These are phyloP conservation scores for Eueides isabella DNA, from an alignment of 1,140 invertebrate species.

Conservation along the genomic window DNA sequence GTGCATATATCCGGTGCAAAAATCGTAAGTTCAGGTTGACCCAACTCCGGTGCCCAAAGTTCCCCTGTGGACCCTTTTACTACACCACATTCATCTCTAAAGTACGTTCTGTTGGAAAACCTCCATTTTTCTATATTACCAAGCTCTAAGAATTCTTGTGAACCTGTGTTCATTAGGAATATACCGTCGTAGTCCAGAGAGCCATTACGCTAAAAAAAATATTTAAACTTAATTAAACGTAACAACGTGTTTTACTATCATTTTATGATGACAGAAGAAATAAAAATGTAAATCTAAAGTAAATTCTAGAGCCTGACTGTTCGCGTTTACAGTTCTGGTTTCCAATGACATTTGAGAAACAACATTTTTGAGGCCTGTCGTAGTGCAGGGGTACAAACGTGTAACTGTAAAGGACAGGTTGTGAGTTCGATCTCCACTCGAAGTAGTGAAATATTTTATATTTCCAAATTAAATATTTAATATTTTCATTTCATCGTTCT, in stretches of 20 bases:
- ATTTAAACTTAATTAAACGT: no score
- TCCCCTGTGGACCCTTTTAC: conserved; percentile 89
- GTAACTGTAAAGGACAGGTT: no score
- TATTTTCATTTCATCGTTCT: no score
- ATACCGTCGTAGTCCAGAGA: conserved; percentile 88
- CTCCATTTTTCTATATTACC: conserved; percentile 88
- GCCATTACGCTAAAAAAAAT: conserved; percentile 84
- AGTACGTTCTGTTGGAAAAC: conserved; percentile 81
- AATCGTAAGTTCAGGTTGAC: conserved; percentile 82
- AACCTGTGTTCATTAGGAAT: conserved; percentile 89
- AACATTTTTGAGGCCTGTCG: no score
- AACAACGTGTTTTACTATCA: no score
- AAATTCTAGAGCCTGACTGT: no score
- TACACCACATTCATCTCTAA: conserved; percentile 83
- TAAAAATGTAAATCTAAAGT: background rate
- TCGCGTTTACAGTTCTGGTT: no score
- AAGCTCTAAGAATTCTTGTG: conserved; percentile 83
- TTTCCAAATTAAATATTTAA: no score
- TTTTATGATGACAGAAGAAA: background rate
- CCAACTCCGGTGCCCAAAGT: conserved; percentile 87
- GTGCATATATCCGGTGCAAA: conserved; percentile 89
- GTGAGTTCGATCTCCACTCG: no score
- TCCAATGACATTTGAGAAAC: no score
- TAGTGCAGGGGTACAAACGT: no score
- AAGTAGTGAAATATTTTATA: no score